phyloP scores from a whole-genome alignment of 2,888 invertebrate genomes.

The Dasysyrphus albostriatus region DNA sequence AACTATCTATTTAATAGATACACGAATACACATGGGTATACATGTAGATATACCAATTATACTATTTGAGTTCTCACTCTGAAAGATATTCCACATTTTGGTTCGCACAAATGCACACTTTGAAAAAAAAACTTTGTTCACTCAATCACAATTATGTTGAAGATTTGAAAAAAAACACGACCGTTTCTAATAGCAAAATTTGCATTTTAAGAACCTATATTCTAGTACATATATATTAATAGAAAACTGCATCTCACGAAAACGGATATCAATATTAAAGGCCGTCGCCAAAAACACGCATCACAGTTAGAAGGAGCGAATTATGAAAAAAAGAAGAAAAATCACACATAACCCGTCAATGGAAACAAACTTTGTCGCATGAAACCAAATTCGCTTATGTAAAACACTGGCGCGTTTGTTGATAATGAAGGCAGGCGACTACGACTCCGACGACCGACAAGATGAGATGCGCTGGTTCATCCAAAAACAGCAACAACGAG shows the following conservation, averaged over 20 bases:
- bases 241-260: background rate
- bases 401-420: slow-evolving; percentile 68
- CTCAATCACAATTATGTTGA: background rate
- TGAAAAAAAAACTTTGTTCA: slow-evolving; percentile 11
- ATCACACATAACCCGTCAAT: slow-evolving; percentile 68
- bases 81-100: slow-evolving; percentile 28
- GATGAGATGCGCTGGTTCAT: slow-evolving; percentile 63
- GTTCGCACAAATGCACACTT: slow-evolving; percentile 11
- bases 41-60: background rate
- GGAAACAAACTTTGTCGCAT: slow-evolving; percentile 74
- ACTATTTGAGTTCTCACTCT: slow-evolving; percentile 27
- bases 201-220: background rate
- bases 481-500: slow-evolving; percentile 37
- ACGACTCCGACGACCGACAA: slow-evolving; percentile 18
- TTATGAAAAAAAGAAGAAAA: slow-evolving; percentile 23
- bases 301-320: slow-evolving; percentile 10
- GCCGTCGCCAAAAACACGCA: slow-evolving; percentile 40
- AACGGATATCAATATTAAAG: background rate
- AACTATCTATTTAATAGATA: slow-evolving; percentile 14
- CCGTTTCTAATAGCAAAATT: background rate
- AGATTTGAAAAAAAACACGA: background rate
- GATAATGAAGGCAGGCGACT: slow-evolving; percentile 71
- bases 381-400: slow-evolving; percentile 75
- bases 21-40: background rate
- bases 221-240: background rate